Evolutionary conservation across 2,113 vertebrate genomes (phyloP).

Genomic region (Bubo scandiacus): DNA sequence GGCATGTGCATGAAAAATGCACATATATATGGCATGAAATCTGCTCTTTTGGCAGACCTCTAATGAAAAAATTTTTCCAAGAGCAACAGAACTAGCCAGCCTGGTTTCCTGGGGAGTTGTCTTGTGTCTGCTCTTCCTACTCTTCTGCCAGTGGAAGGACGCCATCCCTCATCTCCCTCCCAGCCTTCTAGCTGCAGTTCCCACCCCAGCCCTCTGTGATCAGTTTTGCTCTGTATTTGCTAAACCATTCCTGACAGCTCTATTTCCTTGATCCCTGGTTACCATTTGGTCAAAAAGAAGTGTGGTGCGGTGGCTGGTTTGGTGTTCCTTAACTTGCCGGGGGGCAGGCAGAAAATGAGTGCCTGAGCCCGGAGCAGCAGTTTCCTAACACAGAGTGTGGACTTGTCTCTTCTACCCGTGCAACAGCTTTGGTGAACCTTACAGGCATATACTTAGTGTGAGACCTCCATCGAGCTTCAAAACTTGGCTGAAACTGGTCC

Average conservation of each 20-base stretch:
- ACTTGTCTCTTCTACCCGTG: background rate
- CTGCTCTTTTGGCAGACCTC: slow-evolving; percentile 4
- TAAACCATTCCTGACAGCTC: background rate
- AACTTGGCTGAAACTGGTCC: background rate
- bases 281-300: background rate
- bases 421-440: background rate
- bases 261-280: background rate
- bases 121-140: background rate
- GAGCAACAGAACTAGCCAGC: background rate
- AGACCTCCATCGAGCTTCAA: background rate
- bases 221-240: background rate
- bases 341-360: background rate
- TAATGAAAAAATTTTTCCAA: background rate
- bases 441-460: background rate
- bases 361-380: background rate
- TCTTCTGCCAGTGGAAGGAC: background rate
- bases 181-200: background rate
- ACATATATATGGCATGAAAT: background rate
- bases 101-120: background rate
- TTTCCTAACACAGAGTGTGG: background rate
- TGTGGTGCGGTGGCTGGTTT: background rate
- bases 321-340: background rate
- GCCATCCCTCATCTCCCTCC: background rate
- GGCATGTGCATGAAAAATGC: background rate
- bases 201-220: rapidly evolving